phyloP scores from a whole-genome alignment of 2,113 vertebrate genomes.

The Trogon melanurus region DNA sequence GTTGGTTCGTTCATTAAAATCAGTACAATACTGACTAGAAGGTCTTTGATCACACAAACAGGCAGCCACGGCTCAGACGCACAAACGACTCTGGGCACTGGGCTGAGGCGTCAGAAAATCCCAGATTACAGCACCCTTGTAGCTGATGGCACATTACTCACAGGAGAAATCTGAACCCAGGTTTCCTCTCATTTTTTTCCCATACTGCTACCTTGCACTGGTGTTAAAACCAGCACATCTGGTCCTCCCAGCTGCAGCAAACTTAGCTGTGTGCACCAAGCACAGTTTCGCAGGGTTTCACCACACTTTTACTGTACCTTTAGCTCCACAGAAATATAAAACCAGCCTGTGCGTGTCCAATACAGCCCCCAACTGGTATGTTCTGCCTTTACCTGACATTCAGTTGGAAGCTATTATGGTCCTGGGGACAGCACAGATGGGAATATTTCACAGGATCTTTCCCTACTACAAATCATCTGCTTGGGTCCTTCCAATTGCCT shows the following conservation, averaged over 20 bases:
- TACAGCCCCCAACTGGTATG: background rate
- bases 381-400: constrained; percentile 24
- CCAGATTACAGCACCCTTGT: background rate
- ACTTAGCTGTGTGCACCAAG: background rate
- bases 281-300: background rate
- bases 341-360: background rate
- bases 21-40: background rate
- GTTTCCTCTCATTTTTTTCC: background rate
- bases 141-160: background rate
- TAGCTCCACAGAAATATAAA: background rate
- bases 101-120: background rate
- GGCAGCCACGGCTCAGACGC: fast-evolving
- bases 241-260: background rate
- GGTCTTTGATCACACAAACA: background rate
- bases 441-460: background rate
- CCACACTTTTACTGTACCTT: background rate
- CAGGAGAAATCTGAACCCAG: background rate
- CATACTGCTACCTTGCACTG: background rate
- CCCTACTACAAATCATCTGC: background rate
- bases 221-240: background rate
- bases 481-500: background rate
- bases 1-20: background rate
- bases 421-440: background rate
- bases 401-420: background rate
- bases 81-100: background rate